phyloP scores from a whole-genome alignment of 2,888 invertebrate genomes.

The Harmothoe impar region DNA sequence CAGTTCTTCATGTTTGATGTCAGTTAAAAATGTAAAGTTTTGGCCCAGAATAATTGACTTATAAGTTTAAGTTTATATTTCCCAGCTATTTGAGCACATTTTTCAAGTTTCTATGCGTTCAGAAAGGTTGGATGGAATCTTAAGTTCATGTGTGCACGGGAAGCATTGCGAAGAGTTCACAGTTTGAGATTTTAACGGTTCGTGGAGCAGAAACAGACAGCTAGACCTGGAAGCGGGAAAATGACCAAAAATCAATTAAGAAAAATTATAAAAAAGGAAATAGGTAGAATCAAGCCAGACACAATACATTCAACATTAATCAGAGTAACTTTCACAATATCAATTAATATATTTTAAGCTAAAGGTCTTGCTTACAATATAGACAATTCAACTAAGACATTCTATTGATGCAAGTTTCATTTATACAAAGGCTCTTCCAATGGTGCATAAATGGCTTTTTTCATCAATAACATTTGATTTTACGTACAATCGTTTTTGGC shows the following conservation, averaged over 20 bases:
- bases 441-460: neutral
- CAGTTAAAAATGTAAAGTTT: too few species aligned
- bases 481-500: neutral
- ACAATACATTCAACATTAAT: slow-evolving; percentile 12
- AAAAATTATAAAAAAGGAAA: neutral
- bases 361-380: neutral
- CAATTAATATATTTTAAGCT: neutral
- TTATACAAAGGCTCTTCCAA: neutral
- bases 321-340: neutral
- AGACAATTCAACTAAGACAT: neutral
- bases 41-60: too few species aligned
- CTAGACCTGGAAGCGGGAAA: slow-evolving; percentile 44
- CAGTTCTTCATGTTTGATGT: too few species aligned
- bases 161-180: slow-evolving; percentile 23
- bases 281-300: slow-evolving; percentile 8
- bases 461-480: neutral
- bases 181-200: neutral
- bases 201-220: neutral
- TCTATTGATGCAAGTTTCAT: slow-evolving; percentile 33
- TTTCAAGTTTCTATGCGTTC: too few species aligned
- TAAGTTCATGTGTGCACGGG: neutral
- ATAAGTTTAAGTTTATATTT: too few species aligned
- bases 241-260: neutral
- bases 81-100: too few species aligned
- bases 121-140: too few species aligned